Evolutionary conservation across 2,113 vertebrate species (phyloP).

Genomic region (Chaetops frenatus): DNA sequence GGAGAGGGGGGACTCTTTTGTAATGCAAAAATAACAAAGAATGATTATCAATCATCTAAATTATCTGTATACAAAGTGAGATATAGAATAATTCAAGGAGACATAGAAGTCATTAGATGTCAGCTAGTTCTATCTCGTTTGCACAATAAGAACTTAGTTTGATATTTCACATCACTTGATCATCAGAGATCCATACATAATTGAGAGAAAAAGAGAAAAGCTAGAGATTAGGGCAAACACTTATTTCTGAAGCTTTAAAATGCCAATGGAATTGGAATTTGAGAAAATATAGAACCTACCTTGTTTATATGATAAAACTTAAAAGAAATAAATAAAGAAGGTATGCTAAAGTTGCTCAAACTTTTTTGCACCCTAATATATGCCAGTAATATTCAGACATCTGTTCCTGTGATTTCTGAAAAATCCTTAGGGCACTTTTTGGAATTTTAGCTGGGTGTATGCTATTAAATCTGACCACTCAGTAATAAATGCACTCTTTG

Average conservation of each 20-base stretch:
- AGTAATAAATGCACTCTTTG: background rate
- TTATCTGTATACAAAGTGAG: background rate
- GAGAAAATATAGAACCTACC: background rate
- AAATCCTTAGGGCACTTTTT: background rate
- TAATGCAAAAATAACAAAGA: background rate
- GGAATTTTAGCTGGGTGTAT: background rate
- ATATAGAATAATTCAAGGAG: conserved; percentile 30
- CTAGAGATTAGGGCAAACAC: background rate
- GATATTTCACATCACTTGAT: conserved; percentile 7
- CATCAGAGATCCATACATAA: conserved; percentile 34
- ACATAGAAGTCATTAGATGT: conserved; percentile 21
- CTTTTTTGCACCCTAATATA: background rate
- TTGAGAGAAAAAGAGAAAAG: conserved; percentile 7
- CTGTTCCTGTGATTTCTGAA: background rate
- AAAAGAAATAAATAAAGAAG: background rate
- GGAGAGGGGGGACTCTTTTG: background rate
- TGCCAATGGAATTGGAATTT: background rate
- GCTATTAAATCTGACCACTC: background rate
- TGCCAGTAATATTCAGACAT: background rate
- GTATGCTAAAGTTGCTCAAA: background rate
- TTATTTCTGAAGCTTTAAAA: background rate
- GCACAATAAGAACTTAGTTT: conserved; percentile 30
- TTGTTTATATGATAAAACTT: background rate
- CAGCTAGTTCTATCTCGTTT: conserved; percentile 22
- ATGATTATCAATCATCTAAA: background rate